phyloP scores from a whole-genome alignment of 2,888 invertebrate genomes.

The Caenorhabditis virilis region DNA sequence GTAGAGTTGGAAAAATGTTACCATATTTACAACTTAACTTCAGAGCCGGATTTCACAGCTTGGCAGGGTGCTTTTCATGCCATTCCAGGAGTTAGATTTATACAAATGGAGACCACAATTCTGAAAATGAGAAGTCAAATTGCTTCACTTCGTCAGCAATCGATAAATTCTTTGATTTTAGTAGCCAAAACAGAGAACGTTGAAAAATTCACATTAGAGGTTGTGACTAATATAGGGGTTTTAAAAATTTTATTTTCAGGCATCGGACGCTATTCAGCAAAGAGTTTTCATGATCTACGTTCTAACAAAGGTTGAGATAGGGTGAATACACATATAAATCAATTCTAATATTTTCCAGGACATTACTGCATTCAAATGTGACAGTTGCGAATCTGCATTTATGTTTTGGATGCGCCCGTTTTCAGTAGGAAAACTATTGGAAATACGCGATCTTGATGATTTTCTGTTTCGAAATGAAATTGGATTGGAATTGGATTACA shows the following conservation, averaged over 20 bases:
- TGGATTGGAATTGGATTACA: constrained; percentile 53
- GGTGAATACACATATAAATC: no score
- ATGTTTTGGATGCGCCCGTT: constrained; percentile 60
- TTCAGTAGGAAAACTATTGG: constrained; percentile 39
- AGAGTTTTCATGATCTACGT: constrained; percentile 35
- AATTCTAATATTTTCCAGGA: no score
- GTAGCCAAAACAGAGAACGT: constrained; percentile 60
- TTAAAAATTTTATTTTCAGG: constrained; percentile 9
- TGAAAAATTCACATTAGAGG: constrained; percentile 54
- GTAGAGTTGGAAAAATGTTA: constrained; percentile 71
- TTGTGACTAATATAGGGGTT: neutral
- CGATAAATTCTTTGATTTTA: constrained; percentile 55
- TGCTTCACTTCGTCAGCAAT: constrained; percentile 23
- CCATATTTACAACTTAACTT: neutral
- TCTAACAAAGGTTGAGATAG: constrained; percentile 38
- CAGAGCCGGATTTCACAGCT: constrained; percentile 35
- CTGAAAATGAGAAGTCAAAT: constrained; percentile 44
- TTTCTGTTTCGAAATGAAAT: constrained; percentile 60
- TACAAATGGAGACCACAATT: constrained; percentile 42
- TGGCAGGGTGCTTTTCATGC: constrained; percentile 50
- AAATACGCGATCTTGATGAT: constrained; percentile 53
- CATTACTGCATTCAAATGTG: constrained; percentile 62
- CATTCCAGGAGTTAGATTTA: constrained; percentile 41
- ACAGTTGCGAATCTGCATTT: constrained; percentile 53
- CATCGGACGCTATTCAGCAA: constrained; percentile 24